Conservation (phyloP, 2,113 vertebrate genomes). For the Circaetus gallicus region DNA sequence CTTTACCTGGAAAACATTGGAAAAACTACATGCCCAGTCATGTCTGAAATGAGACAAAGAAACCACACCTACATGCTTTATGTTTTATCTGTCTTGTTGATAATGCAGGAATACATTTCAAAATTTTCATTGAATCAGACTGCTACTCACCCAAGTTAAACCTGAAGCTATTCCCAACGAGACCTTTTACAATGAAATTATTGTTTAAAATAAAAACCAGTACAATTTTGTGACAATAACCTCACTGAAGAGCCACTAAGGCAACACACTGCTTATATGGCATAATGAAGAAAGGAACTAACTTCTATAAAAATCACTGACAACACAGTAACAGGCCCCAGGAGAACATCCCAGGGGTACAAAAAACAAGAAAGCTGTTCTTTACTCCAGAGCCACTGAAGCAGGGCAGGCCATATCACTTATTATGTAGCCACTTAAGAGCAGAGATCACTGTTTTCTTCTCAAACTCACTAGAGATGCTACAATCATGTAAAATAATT, state of each 20-base stretch:
- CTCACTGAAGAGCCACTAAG: neutral
- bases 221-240: neutral
- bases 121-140: neutral
- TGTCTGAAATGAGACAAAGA: neutral
- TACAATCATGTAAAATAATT: neutral
- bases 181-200: neutral
- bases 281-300: neutral
- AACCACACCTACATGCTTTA: rapidly evolving
- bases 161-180: neutral
- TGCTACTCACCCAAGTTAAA: neutral
- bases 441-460: neutral
- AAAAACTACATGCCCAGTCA: neutral
- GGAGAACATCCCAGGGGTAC: neutral
- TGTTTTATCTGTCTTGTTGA: neutral
- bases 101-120: neutral
- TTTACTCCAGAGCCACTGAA: neutral
- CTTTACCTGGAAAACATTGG: neutral
- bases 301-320: neutral
- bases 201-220: neutral
- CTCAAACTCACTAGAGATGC: neutral
- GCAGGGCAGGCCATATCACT: neutral
- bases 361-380: neutral
- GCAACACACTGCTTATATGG: neutral
- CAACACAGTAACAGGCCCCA: neutral
- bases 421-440: neutral